Base-by-base conservation (phyloP, 2,888 invertebrate genomes). In the Metopia argyrocephala region DNA sequence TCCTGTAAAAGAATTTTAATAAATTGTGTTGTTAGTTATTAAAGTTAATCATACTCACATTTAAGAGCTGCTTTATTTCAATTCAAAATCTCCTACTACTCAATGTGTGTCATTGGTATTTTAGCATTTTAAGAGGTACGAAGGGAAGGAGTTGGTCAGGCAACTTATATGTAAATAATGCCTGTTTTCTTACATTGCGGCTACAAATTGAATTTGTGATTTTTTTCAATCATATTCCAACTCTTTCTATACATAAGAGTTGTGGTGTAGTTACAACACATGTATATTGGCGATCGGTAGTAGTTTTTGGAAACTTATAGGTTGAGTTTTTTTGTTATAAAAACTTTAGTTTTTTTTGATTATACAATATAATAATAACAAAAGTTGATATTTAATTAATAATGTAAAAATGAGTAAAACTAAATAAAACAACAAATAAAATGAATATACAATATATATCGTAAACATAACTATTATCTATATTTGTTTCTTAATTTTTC, bases 301-400 rank as follows among this genome's bases (percentile, higher is more conserved):
- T 80, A 66, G 59, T 59, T 57, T 76, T 79, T 79, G 69, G 52
- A 66, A 82, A 75, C 78, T 57, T 82, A 83, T 83, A 84, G 68
- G 80, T 84, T 81, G 78, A 76, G 78, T 78, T 82, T 84, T 82
- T 82, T 78, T 78, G 79, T 79, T 79, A 81, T 73, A 69, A 73
- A 80, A 78, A 78, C 69, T 70, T 78, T 83, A 79, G 76, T 79
- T 83, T 84, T 61, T 59, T 52, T 76, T 83, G 70, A 86, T 85
- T 86, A 85, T 85, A 86, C 84, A 88, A 87, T 76, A 76, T 85
- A 88, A 87, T 84, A 89, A 87, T 86, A 87, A 88, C 88, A 89
- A 89, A 88, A 88, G 89, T 87, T 85, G 88, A 88, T 87, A 88
- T 86, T 88, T 89, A 86, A 88, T 88, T 88, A 86, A 88, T 88